phyloP scores from a whole-genome alignment of 2,797 vertebrate genomes.

The Rhabdomys pumilio region DNA sequence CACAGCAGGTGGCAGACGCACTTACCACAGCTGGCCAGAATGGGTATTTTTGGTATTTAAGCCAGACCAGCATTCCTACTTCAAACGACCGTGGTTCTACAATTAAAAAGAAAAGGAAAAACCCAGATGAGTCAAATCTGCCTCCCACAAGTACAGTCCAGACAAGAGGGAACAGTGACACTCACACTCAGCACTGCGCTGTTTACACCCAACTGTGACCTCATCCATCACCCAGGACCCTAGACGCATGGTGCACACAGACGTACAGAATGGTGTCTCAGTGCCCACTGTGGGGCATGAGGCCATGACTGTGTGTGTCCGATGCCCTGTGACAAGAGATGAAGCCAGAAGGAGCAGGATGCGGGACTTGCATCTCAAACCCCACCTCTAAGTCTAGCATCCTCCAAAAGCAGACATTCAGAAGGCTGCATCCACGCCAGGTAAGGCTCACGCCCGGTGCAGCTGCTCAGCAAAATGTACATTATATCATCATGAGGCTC shows the following conservation, averaged over 20 bases:
- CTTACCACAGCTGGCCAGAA: slow-evolving; percentile 97
- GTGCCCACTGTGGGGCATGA: not conserved
- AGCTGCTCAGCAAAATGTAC: not conserved
- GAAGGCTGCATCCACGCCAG: no score
- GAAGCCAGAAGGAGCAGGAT: no score
- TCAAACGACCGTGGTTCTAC: slow-evolving; percentile 92
- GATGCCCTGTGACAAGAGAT: not conserved
- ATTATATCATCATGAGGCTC: not conserved
- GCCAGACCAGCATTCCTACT: slow-evolving; percentile 94
- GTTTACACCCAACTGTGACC: not conserved
- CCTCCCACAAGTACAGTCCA: no score
- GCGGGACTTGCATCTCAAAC: not conserved
- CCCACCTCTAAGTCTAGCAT: not conserved
- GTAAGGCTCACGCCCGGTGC: not conserved
- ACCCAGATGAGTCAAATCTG: not conserved
- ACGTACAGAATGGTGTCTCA: not conserved
- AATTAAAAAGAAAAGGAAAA: slow-evolving; percentile 21
- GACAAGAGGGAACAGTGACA: not conserved
- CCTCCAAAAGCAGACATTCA: no score
- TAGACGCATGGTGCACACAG: not conserved
- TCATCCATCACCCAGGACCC: not conserved
- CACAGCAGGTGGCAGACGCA: not conserved
- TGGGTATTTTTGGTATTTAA: slow-evolving; percentile 92
- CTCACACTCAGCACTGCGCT: no score
- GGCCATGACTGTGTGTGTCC: not conserved